Evolutionary conservation across 2,797 vertebrate genomes (phyloP).

Genomic region (Erpetoichthys calabaricus): DNA sequence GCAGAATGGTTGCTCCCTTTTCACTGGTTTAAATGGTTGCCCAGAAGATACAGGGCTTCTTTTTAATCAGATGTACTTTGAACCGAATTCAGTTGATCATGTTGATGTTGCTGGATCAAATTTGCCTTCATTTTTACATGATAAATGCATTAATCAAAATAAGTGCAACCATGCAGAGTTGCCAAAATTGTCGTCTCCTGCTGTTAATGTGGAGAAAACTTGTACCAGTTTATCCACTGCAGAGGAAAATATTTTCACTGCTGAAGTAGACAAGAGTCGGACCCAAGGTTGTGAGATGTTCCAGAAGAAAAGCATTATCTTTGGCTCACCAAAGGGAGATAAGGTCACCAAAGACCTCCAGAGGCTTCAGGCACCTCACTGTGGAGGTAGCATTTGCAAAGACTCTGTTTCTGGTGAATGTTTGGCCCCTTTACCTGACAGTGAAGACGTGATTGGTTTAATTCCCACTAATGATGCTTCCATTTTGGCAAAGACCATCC

Average conservation of each 20-base stretch:
- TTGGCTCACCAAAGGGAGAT: conserved; percentile 12
- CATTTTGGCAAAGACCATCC: too few species aligned
- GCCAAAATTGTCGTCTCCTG: too few species aligned
- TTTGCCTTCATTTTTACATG: too few species aligned
- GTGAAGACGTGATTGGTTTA: too few species aligned
- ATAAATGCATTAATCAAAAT: too few species aligned
- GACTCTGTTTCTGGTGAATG: not conserved
- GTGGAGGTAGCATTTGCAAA: not conserved
- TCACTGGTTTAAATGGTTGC: conserved; percentile 22
- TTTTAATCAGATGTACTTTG: conserved; percentile 5
- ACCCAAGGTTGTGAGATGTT: not conserved
- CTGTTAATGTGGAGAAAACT: conserved; percentile 24
- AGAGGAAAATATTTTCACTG: conserved; percentile 9
- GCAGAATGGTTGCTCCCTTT: conserved; percentile 34
- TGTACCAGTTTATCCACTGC: conserved; percentile 7
- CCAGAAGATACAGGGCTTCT: conserved; percentile 5
- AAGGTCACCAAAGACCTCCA: conserved; percentile 8
- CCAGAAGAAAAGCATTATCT: conserved; percentile 9
- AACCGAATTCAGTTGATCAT: conserved; percentile 11
- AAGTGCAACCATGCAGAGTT: too few species aligned
- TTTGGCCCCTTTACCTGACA: not conserved
- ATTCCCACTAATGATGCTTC: too few species aligned
- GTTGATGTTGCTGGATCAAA: conserved; percentile 13
- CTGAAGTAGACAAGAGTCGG: conserved; percentile 14
- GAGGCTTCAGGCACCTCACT: not conserved